Percentiles rank a stretch among this genome's conserved stretches.
Evolutionary conservation across 2,888 invertebrate species (phyloP).

Genomic region (Aromia moschata): DNA sequence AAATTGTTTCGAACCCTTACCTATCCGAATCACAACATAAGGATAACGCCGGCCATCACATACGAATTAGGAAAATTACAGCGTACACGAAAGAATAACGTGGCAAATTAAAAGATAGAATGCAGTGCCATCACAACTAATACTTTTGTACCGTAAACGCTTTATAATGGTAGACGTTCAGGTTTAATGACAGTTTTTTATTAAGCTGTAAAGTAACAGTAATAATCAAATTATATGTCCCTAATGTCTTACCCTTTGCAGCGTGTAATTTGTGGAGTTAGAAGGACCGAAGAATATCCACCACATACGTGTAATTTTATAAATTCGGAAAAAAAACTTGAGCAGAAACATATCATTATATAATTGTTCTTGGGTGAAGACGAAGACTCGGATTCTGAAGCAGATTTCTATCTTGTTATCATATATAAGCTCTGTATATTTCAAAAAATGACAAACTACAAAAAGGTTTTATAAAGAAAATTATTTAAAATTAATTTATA

Average conservation of each 20-base stretch:
- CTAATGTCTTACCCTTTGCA: conserved; percentile 30
- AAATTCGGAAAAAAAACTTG: neutral
- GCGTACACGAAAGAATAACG: conserved; percentile 10
- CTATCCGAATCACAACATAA: no score
- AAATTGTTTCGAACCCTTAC: no score
- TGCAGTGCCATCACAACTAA: conserved; percentile 13
- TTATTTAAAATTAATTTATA: no score
- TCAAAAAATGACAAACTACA: no score
- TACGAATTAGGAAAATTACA: conserved; percentile 19
- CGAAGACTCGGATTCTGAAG: neutral
- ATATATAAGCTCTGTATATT: no score
- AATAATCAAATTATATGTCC: conserved; percentile 42
- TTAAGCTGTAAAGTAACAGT: conserved; percentile 35
- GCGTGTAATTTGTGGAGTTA: conserved; percentile 16
- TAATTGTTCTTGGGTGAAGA: neutral
- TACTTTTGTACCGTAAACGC: conserved; percentile 33
- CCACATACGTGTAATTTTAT: neutral
- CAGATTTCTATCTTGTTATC: neutral
- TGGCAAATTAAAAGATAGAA: conserved; percentile 15
- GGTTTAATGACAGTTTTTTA: conserved; percentile 41
- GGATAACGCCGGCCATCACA: no score
- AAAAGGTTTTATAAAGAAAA: no score
- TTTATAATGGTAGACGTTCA: conserved; percentile 41
- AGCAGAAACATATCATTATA: neutral
- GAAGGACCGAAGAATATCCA: neutral